Evolutionary conservation across 1,140 invertebrate genomes (phyloP).

Genomic region (Contarinia nasturtii): DNA sequence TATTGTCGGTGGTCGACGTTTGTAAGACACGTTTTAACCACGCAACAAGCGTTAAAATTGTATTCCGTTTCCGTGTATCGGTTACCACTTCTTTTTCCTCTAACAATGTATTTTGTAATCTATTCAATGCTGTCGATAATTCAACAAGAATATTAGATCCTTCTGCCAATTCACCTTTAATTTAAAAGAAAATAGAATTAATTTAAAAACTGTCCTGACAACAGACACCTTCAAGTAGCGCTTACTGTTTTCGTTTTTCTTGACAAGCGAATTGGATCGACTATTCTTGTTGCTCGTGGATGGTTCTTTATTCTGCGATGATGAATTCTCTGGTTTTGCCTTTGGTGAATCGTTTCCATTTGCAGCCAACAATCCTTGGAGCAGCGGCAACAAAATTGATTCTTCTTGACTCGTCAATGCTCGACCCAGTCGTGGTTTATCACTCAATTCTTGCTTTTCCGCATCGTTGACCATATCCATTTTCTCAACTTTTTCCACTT

Average conservation of each 20-base stretch:
- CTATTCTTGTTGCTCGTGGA: neutral
- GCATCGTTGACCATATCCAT: slow-evolving; percentile 1
- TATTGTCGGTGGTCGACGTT: slow-evolving; percentile 15
- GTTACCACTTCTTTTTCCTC: slow-evolving; percentile 27
- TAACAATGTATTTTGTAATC: slow-evolving; percentile 49
- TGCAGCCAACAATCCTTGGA: slow-evolving; percentile 29
- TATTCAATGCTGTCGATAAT: slow-evolving; percentile 53
- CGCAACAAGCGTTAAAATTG: slow-evolving; percentile 51
- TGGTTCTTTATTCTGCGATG: neutral
- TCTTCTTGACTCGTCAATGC: slow-evolving; percentile 21
- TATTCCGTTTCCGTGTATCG: slow-evolving; percentile 32
- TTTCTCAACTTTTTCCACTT: neutral
- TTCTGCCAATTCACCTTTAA: slow-evolving; percentile 13
- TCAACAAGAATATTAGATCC: slow-evolving; percentile 43
- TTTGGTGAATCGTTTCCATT: slow-evolving; percentile 16
- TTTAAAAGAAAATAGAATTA: neutral
- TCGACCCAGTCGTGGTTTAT: slow-evolving; percentile 1
- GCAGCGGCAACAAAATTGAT: slow-evolving; percentile 35
- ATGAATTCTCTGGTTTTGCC: neutral
- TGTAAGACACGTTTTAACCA: slow-evolving; percentile 49
- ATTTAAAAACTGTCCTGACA: slow-evolving; percentile 12
- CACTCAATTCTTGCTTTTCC: slow-evolving; percentile 2
- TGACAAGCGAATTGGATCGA: slow-evolving; percentile 38
- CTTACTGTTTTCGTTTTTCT: slow-evolving; percentile 43
- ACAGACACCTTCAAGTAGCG: slow-evolving; percentile 20